Conservation (phyloP, 1,140 invertebrate species). For the Drosophila navojoa region DNA sequence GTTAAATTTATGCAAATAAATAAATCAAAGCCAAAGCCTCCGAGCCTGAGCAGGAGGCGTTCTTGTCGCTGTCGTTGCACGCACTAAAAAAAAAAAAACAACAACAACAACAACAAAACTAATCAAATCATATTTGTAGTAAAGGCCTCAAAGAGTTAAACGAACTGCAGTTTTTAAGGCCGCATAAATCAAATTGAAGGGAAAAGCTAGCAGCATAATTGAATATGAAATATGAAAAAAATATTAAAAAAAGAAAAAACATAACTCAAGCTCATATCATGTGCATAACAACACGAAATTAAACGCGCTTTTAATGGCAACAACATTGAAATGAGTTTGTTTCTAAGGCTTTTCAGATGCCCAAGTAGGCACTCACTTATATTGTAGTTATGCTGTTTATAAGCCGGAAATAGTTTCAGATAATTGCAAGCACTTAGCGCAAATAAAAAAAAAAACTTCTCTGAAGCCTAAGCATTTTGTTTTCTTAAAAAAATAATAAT, state of each 20-base stretch:
- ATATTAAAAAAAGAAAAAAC: neutral
- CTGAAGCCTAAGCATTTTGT: neutral
- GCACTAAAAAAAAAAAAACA: slow-evolving; percentile 31
- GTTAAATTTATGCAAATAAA: slow-evolving; percentile 82
- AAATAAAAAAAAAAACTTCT: slow-evolving; percentile 11
- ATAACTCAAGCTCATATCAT: slow-evolving; percentile 1
- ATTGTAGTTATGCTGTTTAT: slow-evolving; percentile 45
- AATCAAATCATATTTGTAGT: slow-evolving; percentile 9
- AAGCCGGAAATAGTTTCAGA: slow-evolving; percentile 64
- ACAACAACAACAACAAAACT: neutral
- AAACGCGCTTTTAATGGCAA: slow-evolving; percentile 26
- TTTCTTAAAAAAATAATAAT: neutral
- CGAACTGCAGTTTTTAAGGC: slow-evolving; percentile 21
- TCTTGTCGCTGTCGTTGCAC: slow-evolving; percentile 49
- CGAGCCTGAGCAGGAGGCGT: slow-evolving; percentile 46
- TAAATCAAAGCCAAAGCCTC: slow-evolving; percentile 64
- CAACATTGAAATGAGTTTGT: slow-evolving; percentile 25
- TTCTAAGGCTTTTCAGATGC: slow-evolving; percentile 27
- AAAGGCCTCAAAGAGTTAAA: slow-evolving; percentile 4
- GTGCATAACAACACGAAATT: slow-evolving; percentile 21
- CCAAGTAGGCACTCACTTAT: slow-evolving; percentile 19
- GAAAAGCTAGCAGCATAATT: slow-evolving; percentile 24
- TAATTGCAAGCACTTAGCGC: slow-evolving; percentile 45
- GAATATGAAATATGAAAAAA: neutral
- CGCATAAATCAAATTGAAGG: slow-evolving; percentile 43